Evolutionary conservation across 37 sponge, comb jelly and placozoan species (phyloP).

Genomic region (Beroe ovata): DNA sequence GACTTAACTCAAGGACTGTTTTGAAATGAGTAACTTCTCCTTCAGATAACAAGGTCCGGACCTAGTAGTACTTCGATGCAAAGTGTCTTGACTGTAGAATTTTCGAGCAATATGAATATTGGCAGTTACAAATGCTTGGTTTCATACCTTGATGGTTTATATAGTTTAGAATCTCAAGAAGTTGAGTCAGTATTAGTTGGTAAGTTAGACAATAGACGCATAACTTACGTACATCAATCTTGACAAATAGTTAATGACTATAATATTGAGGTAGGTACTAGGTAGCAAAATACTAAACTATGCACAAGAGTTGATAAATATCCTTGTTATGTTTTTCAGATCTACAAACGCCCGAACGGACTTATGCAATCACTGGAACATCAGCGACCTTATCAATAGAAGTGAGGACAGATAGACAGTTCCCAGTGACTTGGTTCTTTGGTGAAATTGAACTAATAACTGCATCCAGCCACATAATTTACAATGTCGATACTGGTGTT

Average conservation of each 20-base stretch:
- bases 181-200: not conserved
- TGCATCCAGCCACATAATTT: not conserved
- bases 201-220: no score
- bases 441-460: not conserved
- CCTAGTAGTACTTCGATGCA: not conserved
- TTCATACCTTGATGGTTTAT: not conserved
- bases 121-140: not conserved
- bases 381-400: constrained; percentile 25
- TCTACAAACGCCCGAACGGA: not conserved
- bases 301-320: no score
- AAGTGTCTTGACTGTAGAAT: not conserved
- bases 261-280: no score
- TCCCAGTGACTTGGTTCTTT: constrained; percentile 29
- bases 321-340: no score
- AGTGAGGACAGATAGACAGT: not conserved
- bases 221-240: no score
- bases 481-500: not conserved
- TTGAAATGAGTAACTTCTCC: no score
- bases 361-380: constrained; percentile 41
- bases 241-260: no score
- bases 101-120: not conserved
- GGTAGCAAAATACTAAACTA: no score
- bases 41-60: not conserved
- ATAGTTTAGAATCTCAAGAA: not conserved
- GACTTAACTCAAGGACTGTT: no score